A percentile compares a stretch with the other conserved stretches of the same genome.
Conservation (phyloP, 2,888 invertebrate species). For the Teleogryllus oceanicus region DNA sequence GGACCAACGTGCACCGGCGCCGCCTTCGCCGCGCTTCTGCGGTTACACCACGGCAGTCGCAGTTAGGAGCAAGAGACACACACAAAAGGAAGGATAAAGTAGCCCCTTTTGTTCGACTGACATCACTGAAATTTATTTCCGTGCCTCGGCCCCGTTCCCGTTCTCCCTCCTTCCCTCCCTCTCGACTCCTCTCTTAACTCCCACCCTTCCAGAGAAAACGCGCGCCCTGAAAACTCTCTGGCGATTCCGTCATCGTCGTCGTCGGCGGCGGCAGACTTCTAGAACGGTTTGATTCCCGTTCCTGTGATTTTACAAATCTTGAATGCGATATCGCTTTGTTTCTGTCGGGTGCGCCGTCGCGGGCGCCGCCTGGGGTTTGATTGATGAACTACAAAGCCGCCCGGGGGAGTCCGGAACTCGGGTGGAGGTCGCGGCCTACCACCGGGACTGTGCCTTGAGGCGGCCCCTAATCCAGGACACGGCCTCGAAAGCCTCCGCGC, state of each 20-base stretch:
- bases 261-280: not conserved
- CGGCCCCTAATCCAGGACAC: no score
- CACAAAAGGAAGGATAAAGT: conserved; percentile 18
- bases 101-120: conserved; percentile 18
- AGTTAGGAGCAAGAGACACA: not conserved
- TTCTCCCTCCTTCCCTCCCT: not conserved
- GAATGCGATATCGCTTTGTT: conserved; percentile 18
- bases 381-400: conserved; percentile 18
- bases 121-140: conserved; percentile 1
- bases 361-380: conserved; percentile 7
- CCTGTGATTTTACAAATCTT: conserved; percentile 18
- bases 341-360: conserved; percentile 1
- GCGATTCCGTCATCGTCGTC: no score
- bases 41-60: conserved; percentile 5
- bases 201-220: not conserved
- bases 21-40: not conserved
- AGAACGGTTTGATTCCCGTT: conserved; percentile 18
- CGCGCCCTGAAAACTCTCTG: not conserved
- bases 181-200: no score
- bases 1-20: no score
- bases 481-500: no score
- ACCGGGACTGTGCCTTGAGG: no score
- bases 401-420: not conserved
- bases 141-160: not conserved
- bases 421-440: no score